Base-by-base conservation (phyloP, 2,888 invertebrate species). In the Neoscelio sp. region DNA sequence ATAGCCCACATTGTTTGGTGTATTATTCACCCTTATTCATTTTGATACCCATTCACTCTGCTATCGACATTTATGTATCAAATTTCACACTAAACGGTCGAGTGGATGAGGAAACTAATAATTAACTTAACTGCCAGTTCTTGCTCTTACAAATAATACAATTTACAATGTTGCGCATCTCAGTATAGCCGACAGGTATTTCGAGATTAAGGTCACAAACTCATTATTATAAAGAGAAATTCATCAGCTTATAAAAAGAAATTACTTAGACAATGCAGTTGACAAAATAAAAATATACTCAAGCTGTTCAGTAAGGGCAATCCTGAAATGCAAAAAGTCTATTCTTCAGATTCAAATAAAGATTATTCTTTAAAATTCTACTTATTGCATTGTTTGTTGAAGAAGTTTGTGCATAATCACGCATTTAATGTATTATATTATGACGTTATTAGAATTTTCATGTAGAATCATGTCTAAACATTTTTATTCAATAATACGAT, bases 121-220 rank as follows among this genome's bases (percentile, higher is more conserved):
- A 84, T 83, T 83, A 77, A 82, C 78, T 84, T 83, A 82, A 73
- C 46, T 64, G 74, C 76, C 54, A 56, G 42, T 65, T 78, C 76
- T 77, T 76, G 70, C 71, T 56, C 71, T 71, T 60, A n/a, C 65
- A 60, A 80, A 70, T 77, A 77, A 80, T 74, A 74, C 42, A 77
- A 80, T 80, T 77, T 77, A 58, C 77, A 77, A 38, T 26, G 67
- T 33, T 65, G 62, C 68, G 60, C 76, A 64, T 75, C 42, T 40
- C 56, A 26, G 12, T 64, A 15, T 52, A 92, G 91, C 91, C 92
- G 92, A 0, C 85, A 82, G 64, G 77, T 70, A 77, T 77, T 77
- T 77, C 42, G 30, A 71, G 77, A 77, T 77, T 77, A 71, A 77
- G 77, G 77, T 77, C 65, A 52, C 52, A 77, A 48, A 33, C 56